Evolutionary conservation across 2,888 invertebrate species (phyloP).

Genomic region (Lithophane leautieri): DNA sequence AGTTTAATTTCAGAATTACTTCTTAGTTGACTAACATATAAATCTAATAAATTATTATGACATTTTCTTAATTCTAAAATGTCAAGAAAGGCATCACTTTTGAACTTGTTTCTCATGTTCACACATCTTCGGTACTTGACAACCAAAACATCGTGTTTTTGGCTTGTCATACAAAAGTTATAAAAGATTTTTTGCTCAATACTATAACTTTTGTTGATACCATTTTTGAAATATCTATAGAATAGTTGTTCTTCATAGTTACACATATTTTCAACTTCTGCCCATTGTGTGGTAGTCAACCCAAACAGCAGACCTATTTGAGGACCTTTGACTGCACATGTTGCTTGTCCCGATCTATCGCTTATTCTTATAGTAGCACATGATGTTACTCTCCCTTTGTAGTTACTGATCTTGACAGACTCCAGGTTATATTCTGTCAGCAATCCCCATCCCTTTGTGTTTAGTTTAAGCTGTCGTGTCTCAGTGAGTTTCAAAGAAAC

Average conservation of each 20-base stretch:
- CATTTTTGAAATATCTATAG: slow-evolving; percentile 86
- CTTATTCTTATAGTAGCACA: slow-evolving; percentile 83
- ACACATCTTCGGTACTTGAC: slow-evolving; percentile 78
- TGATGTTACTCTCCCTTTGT: slow-evolving; percentile 68
- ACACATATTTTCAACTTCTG: slow-evolving; percentile 81
- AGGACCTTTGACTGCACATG: slow-evolving; percentile 81
- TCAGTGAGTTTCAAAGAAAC: slow-evolving; percentile 82
- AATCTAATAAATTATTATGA: slow-evolving; percentile 76
- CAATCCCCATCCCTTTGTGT: slow-evolving; percentile 81
- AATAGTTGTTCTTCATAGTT: slow-evolving; percentile 80
- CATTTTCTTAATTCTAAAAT: slow-evolving; percentile 79
- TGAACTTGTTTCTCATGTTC: slow-evolving; percentile 82
- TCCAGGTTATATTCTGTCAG: slow-evolving; percentile 84
- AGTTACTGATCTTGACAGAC: slow-evolving; percentile 84
- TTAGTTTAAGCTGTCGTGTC: slow-evolving; percentile 74
- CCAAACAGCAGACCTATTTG: slow-evolving; percentile 82
- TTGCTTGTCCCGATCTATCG: slow-evolving; percentile 82
- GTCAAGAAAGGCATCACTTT: slow-evolving; percentile 81
- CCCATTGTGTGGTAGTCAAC: slow-evolving; percentile 80
- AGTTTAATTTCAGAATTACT: slow-evolving; percentile 10
- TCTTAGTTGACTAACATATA: slow-evolving; percentile 76
- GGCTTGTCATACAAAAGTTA: slow-evolving; percentile 83
- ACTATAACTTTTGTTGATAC: slow-evolving; percentile 77
- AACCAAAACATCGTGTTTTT: slow-evolving; percentile 78
- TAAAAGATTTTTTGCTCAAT: slow-evolving; percentile 86